Evolutionary conservation across 2,888 invertebrate genomes (phyloP), one percentile per base, ranked within the genome.

Genomic region (Dasysyrphus albostriatus): DNA sequence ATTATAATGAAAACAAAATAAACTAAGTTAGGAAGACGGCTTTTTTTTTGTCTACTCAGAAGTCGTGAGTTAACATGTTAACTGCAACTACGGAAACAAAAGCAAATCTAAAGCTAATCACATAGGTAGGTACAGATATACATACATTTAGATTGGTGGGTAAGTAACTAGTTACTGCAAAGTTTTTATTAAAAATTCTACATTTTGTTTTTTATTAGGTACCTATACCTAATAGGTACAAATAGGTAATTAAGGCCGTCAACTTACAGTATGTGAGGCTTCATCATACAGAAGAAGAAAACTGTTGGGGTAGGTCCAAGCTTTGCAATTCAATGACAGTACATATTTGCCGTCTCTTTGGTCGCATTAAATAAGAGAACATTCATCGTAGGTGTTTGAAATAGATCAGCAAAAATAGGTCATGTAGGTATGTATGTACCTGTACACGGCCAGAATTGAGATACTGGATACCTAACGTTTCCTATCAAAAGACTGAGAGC

Each of bases 241-340:
- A 29, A 47, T 0, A 47, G 10, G 10, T 37, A 19, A 24, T 14
- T 14, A 39, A 19, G 12, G 16, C 19, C 39, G 42, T 14, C 3
- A 19, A 10, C 8, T 7, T 58, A 34, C 63, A 65, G 32, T 5
- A 10, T 19, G 16, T 9, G 49, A 49, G 19, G 10, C 19, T 19
- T 49, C 19, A 10, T 10, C 19, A 16, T 34, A 49, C 14, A 59
- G 42, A 32, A 51, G 61, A 61, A 47, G 10, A 42, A 24, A n/a
- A 16, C 10, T 12, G 54, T 76, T 83, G 67, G 8, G 83, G 47
- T 61, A 83, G 83, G 83, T 83, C 73, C 39, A 8, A 63, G 63
- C 29, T 14, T 61, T 63, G 29, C 51, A 42, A 14, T 10, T 12
- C 39, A 34, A 54, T 78, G 81, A 10, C 37, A 49, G 42, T 32